Evolutionary conservation across 2,888 invertebrate species (phyloP), one percentile per base, ranked within the genome.

Genomic region (Neocrepidodera transversa): DNA sequence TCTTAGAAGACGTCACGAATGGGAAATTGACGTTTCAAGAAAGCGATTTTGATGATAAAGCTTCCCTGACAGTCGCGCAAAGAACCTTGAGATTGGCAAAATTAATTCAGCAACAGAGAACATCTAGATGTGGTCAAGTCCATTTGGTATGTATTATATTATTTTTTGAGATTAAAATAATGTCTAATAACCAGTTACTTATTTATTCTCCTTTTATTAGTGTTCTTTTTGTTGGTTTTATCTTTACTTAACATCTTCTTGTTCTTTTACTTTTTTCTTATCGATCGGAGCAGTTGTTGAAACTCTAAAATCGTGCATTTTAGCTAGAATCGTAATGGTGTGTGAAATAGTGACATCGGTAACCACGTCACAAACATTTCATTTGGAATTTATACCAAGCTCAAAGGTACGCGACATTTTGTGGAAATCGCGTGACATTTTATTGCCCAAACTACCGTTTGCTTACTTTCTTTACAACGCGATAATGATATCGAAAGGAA

Each of bases 51-150:
- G 79, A 72, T 73, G 82, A 75, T 40, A 81, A 82, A 10, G 85
- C 84, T 13, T 85, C 86, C 1, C 72, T 89, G 63, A 88, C 88
- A 2, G 85, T 86, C 74, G 87, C 87, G 1, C 88, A 89, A 74
- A 80, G 90, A 60, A 88, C 89, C 2, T 82, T 88, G 65, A 81
- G 87, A 69, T 83, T 90, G 65, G 87, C 88, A 71, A 83, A 85
- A 68, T 81, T 90, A 64, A 82, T 90, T 69, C 87, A 86, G 71
- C 86, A 85, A 65, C 88, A 89, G 73, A 84, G 86, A 20, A 70
- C n/a, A 20, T 88, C 89, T 2, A 54, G 16, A 45, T 8, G 16
- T 45, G 16, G 17, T 8, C 26, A 10, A 18, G 23, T 5, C n/a
- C 14, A 54, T 14, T 10, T 13, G 53, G 43, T 43, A 53, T 53